phyloP scores from a whole-genome alignment of 2,797 vertebrate species.

The Hyperoplus immaculatus region DNA sequence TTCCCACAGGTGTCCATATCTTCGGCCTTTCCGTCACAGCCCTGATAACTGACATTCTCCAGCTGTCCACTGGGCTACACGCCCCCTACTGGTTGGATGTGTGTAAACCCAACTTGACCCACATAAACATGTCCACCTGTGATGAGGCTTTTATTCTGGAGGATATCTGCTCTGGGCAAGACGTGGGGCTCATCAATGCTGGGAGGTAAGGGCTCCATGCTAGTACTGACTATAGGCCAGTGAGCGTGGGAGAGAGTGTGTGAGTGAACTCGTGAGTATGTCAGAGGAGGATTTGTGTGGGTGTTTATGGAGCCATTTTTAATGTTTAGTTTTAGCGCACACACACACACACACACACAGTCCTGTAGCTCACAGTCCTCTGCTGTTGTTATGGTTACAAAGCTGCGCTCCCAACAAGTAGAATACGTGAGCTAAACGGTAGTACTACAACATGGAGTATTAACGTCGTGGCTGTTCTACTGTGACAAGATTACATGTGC shows the following conservation, averaged over 20 bases:
- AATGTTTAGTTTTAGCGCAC: constrained; percentile 28
- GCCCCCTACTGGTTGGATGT: constrained; percentile 95
- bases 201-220: constrained; percentile 86
- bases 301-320: constrained; percentile 19
- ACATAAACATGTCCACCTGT: constrained; percentile 92
- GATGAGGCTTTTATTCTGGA: constrained; percentile 95
- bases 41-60: constrained; percentile 94
- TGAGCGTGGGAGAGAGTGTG: constrained; percentile 3
- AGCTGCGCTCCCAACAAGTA: constrained; percentile 1
- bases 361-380: background rate
- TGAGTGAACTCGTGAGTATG: constrained; percentile 4
- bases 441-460: background rate
- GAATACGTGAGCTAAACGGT: constrained; percentile 7
- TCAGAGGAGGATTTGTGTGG: constrained; percentile 32
- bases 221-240: too few relatives aligned
- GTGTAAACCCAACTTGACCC: constrained; percentile 95
- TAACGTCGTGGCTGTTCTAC: background rate
- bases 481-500: background rate
- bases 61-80: constrained; percentile 94
- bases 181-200: constrained; percentile 89
- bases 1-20: constrained; percentile 90
- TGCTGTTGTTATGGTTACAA: constrained; percentile 47
- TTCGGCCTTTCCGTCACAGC: constrained; percentile 96
- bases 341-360: background rate
- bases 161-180: constrained; percentile 95